Conservation (phyloP, 2,888 invertebrate genomes). For the Brenthis hecate region DNA sequence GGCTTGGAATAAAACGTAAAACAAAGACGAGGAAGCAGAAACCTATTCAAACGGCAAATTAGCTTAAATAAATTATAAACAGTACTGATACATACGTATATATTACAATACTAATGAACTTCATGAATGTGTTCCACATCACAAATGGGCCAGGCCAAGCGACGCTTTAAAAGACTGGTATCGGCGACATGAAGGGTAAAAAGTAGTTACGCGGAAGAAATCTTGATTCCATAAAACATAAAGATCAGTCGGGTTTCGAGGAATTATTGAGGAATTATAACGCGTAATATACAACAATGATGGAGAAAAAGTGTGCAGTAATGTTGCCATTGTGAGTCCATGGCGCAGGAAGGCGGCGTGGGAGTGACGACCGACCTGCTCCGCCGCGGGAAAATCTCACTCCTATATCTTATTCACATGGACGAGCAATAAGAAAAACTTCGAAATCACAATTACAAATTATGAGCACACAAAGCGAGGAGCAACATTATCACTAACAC, state of each 20-base stretch:
- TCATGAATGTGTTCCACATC: conserved; percentile 53
- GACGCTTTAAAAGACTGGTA: conserved; percentile 57
- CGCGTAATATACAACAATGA: conserved; percentile 68
- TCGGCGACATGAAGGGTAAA: conserved; percentile 52
- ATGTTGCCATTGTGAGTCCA: conserved; percentile 69
- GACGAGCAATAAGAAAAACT: conserved; percentile 38
- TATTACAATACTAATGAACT: conserved; percentile 5
- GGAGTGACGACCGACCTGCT: conserved; percentile 64
- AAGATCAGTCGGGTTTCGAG: conserved; percentile 72
- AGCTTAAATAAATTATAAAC: neutral
- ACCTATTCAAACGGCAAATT: neutral
- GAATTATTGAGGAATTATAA: conserved; percentile 65
- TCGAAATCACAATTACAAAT: conserved; percentile 36
- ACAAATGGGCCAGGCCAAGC: conserved; percentile 58
- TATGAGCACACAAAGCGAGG: conserved; percentile 19
- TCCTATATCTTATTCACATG: conserved; percentile 47
- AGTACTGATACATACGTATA: neutral
- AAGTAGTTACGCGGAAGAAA: conserved; percentile 67
- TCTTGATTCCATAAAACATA: conserved; percentile 59
- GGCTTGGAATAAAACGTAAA: conserved; percentile 13
- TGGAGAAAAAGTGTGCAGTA: conserved; percentile 68
- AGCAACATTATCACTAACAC: conserved; percentile 13
- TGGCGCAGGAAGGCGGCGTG: conserved; percentile 70
- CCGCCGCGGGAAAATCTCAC: conserved; percentile 67
- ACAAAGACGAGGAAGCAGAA: conserved; percentile 22